Percentiles rank a stretch among this genome's conserved stretches.
Conservation (phyloP, 1,140 invertebrate species). For the Paraescarpia echinospica region DNA sequence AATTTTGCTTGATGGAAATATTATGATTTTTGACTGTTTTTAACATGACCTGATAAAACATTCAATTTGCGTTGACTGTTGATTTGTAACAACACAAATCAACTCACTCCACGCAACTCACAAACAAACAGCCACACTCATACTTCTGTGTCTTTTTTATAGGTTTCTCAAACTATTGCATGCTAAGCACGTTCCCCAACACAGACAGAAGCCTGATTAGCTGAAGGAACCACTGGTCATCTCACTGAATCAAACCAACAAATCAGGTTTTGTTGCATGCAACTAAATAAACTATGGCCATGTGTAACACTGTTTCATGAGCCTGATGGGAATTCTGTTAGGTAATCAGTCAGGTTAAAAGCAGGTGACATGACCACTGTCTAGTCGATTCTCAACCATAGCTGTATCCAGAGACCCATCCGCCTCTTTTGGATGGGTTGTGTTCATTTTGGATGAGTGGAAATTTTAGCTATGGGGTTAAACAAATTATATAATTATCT, state of each 20-base stretch:
- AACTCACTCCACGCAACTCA: neutral
- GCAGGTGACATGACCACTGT: neutral
- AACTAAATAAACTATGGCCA: neutral
- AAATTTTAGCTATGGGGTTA: too few relatives aligned
- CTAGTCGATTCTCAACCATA: neutral
- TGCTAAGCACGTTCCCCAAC: neutral
- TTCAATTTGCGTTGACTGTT: neutral
- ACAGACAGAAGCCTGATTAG: neutral
- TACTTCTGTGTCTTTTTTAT: neutral
- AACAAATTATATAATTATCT: too few relatives aligned
- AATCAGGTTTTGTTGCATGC: neutral
- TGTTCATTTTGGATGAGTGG: too few relatives aligned
- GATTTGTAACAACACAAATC: neutral
- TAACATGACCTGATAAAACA: too few relatives aligned
- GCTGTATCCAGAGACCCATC: too few relatives aligned
- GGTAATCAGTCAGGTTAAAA: neutral
- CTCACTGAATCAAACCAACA: neutral
- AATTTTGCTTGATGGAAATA: neutral
- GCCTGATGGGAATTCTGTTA: neutral
- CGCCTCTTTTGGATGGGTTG: too few relatives aligned
- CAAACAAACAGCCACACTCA: neutral
- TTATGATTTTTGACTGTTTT: neutral
- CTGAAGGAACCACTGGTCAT: neutral
- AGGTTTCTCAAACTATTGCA: neutral
- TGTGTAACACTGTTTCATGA: neutral